Evolutionary conservation across 2,113 vertebrate species (phyloP).

Genomic region (Lampris incognitus): DNA sequence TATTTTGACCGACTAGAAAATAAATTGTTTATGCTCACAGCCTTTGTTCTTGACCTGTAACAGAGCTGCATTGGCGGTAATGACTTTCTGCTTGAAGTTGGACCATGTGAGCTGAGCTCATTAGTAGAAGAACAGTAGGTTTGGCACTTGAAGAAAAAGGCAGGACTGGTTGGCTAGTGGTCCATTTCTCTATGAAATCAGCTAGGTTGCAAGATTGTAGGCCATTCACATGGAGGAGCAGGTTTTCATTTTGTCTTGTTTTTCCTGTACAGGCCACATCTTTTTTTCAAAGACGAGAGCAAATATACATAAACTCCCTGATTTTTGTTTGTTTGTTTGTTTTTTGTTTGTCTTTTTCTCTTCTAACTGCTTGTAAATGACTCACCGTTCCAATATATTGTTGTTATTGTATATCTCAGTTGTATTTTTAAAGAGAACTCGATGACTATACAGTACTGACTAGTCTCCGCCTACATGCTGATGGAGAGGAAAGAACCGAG

Average conservation of each 20-base stretch:
- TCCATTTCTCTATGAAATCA: slow-evolving; percentile 11
- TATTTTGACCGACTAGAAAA: background rate
- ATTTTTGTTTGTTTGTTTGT: slow-evolving; percentile 1
- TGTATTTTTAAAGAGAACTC: slow-evolving; percentile 72
- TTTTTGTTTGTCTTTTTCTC: slow-evolving; percentile 3
- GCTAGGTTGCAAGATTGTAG: slow-evolving; percentile 11
- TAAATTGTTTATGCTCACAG: slow-evolving; percentile 9
- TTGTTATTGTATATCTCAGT: slow-evolving; percentile 57
- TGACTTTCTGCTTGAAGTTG: background rate
- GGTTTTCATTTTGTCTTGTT: no score
- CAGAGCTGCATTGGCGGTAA: background rate
- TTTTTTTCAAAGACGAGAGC: background rate
- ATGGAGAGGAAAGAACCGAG: slow-evolving; percentile 25
- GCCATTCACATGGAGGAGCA: slow-evolving; percentile 17
- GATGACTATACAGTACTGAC: slow-evolving; percentile 57
- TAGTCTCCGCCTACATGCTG: slow-evolving; percentile 24
- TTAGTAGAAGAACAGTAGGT: slow-evolving; percentile 6
- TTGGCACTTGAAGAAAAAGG: background rate
- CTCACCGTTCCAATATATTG: slow-evolving; percentile 33
- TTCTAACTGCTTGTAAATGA: slow-evolving; percentile 39
- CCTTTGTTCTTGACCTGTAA: slow-evolving; percentile 1
- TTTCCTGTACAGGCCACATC: background rate
- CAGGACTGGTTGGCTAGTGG: slow-evolving; percentile 8
- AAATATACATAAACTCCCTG: slow-evolving; percentile 24
- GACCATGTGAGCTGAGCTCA: background rate